These are phyloP conservation scores for Calameuta filiformis DNA, from an alignment of 2,888 invertebrate genomes.

Conservation along the genomic window DNA sequence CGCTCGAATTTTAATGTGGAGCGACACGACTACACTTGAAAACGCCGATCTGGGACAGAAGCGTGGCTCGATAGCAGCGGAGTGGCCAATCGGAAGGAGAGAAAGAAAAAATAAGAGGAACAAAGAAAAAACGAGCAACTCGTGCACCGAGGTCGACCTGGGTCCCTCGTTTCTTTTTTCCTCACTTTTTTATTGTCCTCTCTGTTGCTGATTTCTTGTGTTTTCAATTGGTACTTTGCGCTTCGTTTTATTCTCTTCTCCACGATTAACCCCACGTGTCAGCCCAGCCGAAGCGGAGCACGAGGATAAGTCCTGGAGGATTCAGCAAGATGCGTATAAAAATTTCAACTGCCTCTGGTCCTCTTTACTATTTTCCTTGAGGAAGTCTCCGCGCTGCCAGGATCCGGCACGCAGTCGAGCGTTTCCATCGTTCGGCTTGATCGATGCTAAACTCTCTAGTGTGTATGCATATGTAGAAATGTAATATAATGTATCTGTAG, in stretches of 20 bases:
- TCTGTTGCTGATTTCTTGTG: neutral
- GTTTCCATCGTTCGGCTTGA: neutral
- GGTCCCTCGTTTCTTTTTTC: neutral
- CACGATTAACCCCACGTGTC: neutral
- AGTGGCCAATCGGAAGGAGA: neutral
- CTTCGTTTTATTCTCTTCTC: neutral
- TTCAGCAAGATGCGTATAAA: too few relatives aligned
- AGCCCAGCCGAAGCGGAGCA: neutral
- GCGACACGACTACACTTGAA: neutral
- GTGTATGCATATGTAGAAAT: neutral
- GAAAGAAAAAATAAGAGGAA: neutral
- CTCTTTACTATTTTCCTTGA: neutral
- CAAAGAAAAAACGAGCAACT: neutral
- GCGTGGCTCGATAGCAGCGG: slow-evolving; percentile 21
- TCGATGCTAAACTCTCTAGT: neutral
- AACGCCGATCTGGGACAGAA: slow-evolving; percentile 24
- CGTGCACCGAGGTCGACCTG: neutral
- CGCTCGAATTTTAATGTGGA: neutral
- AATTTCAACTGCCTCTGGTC: neutral
- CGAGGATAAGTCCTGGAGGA: neutral
- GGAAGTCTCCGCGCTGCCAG: neutral
- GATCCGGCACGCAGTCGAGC: neutral
- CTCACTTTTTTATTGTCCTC: neutral
- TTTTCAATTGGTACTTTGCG: neutral
- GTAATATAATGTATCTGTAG: neutral